These are phyloP conservation scores for Oxycera nigricornis DNA, from an alignment of 2,888 invertebrate species.

Conservation along the genomic window DNA sequence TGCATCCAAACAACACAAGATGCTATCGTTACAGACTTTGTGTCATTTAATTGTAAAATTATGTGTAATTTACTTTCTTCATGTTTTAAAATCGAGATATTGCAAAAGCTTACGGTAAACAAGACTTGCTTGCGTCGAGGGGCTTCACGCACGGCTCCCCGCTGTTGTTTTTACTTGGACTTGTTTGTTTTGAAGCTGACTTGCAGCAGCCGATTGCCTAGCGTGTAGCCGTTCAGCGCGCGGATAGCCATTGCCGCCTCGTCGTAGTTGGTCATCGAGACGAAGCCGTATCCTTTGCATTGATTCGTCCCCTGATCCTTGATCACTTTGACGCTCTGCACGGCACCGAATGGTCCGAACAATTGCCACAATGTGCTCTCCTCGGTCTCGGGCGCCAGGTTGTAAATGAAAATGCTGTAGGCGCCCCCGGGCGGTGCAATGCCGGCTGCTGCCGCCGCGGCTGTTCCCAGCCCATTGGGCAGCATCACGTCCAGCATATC, in stretches of 20 bases:
- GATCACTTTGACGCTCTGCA: constrained; percentile 94
- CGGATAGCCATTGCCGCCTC: constrained; percentile 96
- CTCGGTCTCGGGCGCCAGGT: constrained; percentile 94
- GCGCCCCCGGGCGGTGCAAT: constrained; percentile 61
- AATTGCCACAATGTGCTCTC: constrained; percentile 96
- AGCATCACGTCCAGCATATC: constrained; percentile 78
- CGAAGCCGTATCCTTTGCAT: constrained; percentile 98
- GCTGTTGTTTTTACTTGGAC: constrained; percentile 66
- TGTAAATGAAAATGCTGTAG: constrained; percentile 91
- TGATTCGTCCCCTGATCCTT: constrained; percentile 95
- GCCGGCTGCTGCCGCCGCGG: constrained; percentile 55
- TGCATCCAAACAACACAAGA: background rate
- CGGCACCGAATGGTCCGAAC: constrained; percentile 73
- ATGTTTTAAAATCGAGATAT: constrained; percentile 30
- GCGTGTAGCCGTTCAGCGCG: constrained; percentile 93
- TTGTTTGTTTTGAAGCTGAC: constrained; percentile 97
- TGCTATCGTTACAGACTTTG: constrained; percentile 16
- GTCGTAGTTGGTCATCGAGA: constrained; percentile 98
- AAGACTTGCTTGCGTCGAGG: background rate
- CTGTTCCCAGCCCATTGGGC: constrained; percentile 71
- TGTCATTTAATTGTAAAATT: background rate
- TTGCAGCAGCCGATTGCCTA: constrained; percentile 94
- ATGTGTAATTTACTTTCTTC: background rate
- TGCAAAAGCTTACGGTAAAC: constrained; percentile 25
- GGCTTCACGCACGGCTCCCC: background rate